These are phyloP conservation scores for Amphipoea oculea DNA, from an alignment of 2,888 invertebrate species.

Conservation along the genomic window DNA sequence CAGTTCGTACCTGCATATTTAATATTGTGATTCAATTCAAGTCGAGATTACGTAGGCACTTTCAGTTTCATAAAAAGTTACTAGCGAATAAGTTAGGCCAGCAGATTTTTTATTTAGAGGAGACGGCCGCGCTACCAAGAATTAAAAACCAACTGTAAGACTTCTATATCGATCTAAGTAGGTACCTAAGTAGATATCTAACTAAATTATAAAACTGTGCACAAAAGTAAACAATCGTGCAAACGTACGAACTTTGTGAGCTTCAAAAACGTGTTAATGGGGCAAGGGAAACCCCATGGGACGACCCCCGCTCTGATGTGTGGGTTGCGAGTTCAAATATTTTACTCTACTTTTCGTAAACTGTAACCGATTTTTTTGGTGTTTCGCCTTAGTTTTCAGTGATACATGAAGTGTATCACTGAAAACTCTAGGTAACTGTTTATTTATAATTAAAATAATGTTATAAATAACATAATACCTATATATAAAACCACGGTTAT, in stretches of 20 bases:
- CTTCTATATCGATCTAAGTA: slow-evolving; percentile 44
- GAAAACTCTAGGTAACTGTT: no score
- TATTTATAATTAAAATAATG: no score
- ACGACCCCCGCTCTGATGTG: slow-evolving; percentile 69
- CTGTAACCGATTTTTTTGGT: slow-evolving; percentile 3
- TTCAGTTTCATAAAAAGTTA: slow-evolving; percentile 83
- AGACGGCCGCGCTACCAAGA: slow-evolving; percentile 62
- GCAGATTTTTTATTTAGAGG: slow-evolving; percentile 75
- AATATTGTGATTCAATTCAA: slow-evolving; percentile 79
- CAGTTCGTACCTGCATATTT: slow-evolving; percentile 83
- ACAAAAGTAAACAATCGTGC: slow-evolving; percentile 46
- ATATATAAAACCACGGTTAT: slow-evolving; percentile 4
- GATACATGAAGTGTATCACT: no score
- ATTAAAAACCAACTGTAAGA: slow-evolving; percentile 66
- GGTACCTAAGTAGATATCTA: not conserved
- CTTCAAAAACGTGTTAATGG: slow-evolving; percentile 74
- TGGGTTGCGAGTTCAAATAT: slow-evolving; percentile 66
- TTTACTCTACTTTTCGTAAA: slow-evolving; percentile 54
- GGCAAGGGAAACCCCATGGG: slow-evolving; percentile 73
- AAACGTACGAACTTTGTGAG: slow-evolving; percentile 43
- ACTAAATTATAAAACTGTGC: slow-evolving; percentile 26
- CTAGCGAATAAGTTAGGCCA: slow-evolving; percentile 73
- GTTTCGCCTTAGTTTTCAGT: not conserved
- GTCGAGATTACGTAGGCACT: slow-evolving; percentile 71
- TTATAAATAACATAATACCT: not conserved